Evolutionary conservation across 2,888 invertebrate genomes (phyloP).

Genomic region (Therioaphis trifolii): DNA sequence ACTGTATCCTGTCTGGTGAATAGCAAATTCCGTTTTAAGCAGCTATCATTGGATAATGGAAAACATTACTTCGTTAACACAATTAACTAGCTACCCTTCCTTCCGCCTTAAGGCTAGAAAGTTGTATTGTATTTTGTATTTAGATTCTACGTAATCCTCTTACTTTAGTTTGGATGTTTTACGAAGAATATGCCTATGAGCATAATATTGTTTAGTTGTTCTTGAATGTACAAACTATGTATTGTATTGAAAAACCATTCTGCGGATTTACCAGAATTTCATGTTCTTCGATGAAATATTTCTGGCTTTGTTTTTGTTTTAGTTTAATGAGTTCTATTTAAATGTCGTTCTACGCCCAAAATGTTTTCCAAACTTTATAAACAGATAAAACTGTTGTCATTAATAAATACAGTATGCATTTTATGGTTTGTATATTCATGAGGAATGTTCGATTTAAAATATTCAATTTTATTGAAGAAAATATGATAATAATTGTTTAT

Average conservation of each 20-base stretch:
- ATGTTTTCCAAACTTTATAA: too few species aligned
- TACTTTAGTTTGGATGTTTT: not conserved
- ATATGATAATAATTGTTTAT: too few species aligned
- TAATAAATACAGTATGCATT: too few species aligned
- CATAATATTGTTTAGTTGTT: not conserved
- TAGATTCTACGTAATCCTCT: constrained; percentile 15
- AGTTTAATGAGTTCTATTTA: too few species aligned
- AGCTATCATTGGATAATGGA: not conserved
- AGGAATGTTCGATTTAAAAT: too few species aligned
- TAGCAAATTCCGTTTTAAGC: not conserved
- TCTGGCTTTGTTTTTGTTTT: too few species aligned
- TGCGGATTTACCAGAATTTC: constrained; percentile 1
- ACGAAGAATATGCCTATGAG: not conserved
- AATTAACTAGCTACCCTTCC: constrained; percentile 5
- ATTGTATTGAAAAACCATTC: constrained; percentile 14
- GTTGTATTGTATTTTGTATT: not conserved
- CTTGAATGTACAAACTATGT: not conserved
- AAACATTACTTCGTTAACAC: not conserved
- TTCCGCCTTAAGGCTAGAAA: not conserved
- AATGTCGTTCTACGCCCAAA: too few species aligned
- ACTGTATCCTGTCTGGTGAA: not conserved
- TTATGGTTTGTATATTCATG: too few species aligned
- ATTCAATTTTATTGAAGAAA: too few species aligned
- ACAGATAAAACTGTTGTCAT: too few species aligned
- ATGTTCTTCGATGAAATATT: not conserved